phyloP scores from a whole-genome alignment of 2,888 invertebrate species.

The Yponomeuta malinellus region DNA sequence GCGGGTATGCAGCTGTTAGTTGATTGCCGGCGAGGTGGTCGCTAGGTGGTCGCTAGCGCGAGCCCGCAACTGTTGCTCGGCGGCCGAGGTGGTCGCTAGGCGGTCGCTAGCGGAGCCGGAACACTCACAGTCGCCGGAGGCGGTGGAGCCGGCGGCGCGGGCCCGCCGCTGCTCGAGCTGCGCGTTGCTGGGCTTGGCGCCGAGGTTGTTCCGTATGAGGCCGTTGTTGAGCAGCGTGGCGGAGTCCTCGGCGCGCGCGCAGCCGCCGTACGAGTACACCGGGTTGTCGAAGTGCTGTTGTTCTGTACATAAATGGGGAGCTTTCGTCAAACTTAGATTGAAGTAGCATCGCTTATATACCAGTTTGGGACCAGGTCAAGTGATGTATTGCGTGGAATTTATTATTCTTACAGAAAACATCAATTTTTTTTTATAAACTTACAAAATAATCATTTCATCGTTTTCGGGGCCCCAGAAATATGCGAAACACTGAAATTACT shows the following conservation, averaged over 20 bases:
- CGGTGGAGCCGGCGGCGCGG: conserved; percentile 66
- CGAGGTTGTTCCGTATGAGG: conserved; percentile 77
- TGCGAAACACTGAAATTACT: no score
- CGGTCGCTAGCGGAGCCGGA: no score
- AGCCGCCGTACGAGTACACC: conserved; percentile 85
- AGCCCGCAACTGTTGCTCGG: conserved; percentile 69
- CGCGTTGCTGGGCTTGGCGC: conserved; percentile 73
- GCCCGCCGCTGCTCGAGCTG: conserved; percentile 76
- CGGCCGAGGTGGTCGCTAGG: no score
- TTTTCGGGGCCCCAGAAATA: no score
- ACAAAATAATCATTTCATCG: no score
- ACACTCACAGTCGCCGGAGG: conserved; percentile 60
- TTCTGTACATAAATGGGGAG: conserved; percentile 57
- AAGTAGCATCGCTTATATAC: no score
- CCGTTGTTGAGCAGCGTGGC: conserved; percentile 74
- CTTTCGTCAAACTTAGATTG: no score
- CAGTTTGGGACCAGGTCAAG: no score
- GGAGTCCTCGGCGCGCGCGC: conserved; percentile 71
- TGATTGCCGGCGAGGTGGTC: conserved; percentile 37
- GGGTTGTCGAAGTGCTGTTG: conserved; percentile 95
- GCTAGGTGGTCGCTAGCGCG: conserved; percentile 46
- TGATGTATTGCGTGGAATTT: no score
- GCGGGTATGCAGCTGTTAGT: conserved; percentile 22
- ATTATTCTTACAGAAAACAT: no score
- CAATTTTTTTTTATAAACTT: no score